These are phyloP conservation scores for Tetragonula carbonaria DNA, from an alignment of 2,888 invertebrate genomes.

Conservation along the genomic window DNA sequence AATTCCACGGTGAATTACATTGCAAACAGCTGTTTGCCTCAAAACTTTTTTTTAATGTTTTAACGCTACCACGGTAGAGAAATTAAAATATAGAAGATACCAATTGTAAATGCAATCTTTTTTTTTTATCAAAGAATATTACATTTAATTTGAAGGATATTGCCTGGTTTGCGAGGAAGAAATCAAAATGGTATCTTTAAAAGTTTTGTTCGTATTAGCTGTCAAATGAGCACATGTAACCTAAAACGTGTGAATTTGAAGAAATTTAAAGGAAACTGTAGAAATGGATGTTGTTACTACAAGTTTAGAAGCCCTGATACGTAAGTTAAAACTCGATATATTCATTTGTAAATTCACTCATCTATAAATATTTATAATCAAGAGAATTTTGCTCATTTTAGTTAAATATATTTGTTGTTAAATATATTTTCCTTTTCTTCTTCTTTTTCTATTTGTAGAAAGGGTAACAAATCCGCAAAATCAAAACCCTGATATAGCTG, in stretches of 20 bases:
- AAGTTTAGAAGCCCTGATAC: constrained; percentile 89
- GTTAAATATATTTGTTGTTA: background rate
- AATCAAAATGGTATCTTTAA: constrained; percentile 33
- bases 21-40: constrained; percentile 25
- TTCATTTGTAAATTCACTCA: background rate
- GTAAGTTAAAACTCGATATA: constrained; percentile 85
- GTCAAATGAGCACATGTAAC: constrained; percentile 48
- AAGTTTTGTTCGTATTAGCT: constrained; percentile 28
- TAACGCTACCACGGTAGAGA: background rate
- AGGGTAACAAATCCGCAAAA: constrained; percentile 93
- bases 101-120: background rate
- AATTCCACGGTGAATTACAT: constrained; percentile 4
- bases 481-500: constrained; percentile 91
- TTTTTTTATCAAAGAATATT: background rate
- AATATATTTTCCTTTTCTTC: background rate
- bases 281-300: constrained; percentile 88
- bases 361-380: background rate
- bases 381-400: background rate
- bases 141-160: background rate
- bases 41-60: background rate
- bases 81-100: background rate
- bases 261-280: background rate
- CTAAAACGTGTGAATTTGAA: constrained; percentile 16
- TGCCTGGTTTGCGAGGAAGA: background rate
- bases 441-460: constrained; percentile 84